phyloP scores from a whole-genome alignment of 2,113 vertebrate species.

The Rhinoptilus africanus region DNA sequence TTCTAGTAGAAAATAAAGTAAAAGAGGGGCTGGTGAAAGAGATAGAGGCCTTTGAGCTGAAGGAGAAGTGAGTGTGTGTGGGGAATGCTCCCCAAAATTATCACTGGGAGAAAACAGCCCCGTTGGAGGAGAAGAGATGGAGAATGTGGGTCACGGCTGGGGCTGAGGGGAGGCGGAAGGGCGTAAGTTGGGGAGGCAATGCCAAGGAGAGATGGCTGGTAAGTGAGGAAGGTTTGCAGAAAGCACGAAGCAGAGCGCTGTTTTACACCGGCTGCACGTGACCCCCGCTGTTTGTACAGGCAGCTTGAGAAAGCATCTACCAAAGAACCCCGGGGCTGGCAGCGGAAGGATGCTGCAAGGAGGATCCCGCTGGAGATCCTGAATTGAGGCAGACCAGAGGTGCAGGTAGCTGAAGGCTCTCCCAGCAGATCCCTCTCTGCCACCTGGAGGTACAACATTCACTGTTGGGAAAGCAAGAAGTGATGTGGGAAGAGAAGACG shows the following conservation, averaged over 20 bases:
- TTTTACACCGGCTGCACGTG: rapidly evolving
- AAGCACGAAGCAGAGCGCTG: rapidly evolving
- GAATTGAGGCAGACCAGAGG: neutral
- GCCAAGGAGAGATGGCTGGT: neutral
- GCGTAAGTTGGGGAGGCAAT: neutral
- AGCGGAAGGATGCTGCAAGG: neutral
- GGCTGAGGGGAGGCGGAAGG: neutral
- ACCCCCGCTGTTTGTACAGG: neutral
- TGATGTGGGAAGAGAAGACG: too few species aligned
- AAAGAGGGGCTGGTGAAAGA: neutral
- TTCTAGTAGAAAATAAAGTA: neutral
- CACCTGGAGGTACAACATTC: too few species aligned
- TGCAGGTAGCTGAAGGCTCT: neutral
- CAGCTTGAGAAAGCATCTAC: neutral
- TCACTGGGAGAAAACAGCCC: neutral
- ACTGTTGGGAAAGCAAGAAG: neutral
- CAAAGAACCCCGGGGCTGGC: neutral
- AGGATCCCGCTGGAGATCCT: neutral
- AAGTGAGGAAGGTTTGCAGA: neutral
- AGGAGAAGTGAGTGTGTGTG: neutral
- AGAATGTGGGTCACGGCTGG: neutral
- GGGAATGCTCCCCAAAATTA: neutral
- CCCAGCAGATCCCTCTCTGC: neutral
- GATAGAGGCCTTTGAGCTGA: neutral
- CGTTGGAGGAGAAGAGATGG: neutral